Base-by-base conservation (phyloP, 2,888 invertebrate species). In the Leptogaster cylindrica region DNA sequence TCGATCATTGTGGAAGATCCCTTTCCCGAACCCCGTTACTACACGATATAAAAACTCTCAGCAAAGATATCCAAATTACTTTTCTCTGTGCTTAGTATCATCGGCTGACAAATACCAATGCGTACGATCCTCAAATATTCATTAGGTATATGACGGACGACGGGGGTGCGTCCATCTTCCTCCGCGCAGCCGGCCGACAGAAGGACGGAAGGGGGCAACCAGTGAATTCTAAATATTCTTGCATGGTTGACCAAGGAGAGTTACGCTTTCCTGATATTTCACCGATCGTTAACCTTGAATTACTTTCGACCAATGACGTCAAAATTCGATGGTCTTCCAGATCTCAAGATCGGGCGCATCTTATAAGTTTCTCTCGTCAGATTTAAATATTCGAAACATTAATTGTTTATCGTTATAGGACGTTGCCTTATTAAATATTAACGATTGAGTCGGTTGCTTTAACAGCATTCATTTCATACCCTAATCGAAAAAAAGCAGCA, bases 251-350 rank as follows among this genome's bases (percentile, higher is more conserved):
- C 41, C 41, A 41, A 12, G 41, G 12, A 1, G 14, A 41, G 12
- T 41, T 12, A n/a, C 10, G 7, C 41, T 39, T 6, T 39, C 41
- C 41, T 41, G 41, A 41, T 41, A 41, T 41, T 41, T 41, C 41
- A 2, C n/a, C 41, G 12, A 41, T 41, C 14, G 41, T 41, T 41
- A 8, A 41, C 41, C 41, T 41, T 41, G 41, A 14, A 41, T 41
- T 6, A 41, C 14, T 41, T 41, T 41, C 10, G 41, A 41, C 5
- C 1, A 41, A 1, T 41, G 1, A 41, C 41, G 10, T 41, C 14
- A 1, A 41, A 41, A 41, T 41, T 41, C 14, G 10, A 12, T 41
- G 10, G 1, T 12, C 1, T 41, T 1, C 14, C 1, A 6, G 1
- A 41, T 10, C 1, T 41, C 6, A 1, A 6, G 41, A 14, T 6